Conservation (phyloP, 2,888 invertebrate species). For the Prenolepis imparis region DNA sequence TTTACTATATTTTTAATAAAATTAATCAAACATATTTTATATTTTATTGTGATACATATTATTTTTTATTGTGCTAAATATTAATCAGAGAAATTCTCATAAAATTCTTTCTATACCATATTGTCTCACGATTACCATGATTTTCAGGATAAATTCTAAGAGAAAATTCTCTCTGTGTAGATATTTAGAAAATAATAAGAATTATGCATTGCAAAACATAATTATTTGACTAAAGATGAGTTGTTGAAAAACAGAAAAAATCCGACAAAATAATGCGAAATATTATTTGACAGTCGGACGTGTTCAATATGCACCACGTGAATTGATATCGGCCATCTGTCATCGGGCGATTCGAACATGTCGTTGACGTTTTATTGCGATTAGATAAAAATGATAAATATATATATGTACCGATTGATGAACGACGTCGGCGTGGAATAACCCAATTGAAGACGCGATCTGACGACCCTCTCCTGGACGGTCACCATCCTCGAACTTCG, state of each 20-base stretch:
- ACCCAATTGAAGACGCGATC: conserved; percentile 84
- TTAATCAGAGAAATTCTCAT: too few relatives aligned
- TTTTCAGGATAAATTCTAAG: too few relatives aligned
- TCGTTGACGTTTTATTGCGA: neutral
- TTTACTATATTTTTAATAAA: too few relatives aligned
- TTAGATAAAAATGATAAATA: conserved; percentile 50
- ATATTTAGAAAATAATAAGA: neutral
- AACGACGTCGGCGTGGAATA: conserved; percentile 85
- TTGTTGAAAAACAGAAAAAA: neutral
- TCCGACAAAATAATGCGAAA: neutral
- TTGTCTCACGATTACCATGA: too few relatives aligned
- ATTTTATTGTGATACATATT: too few relatives aligned
- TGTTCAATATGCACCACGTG: neutral
- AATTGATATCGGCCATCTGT: neutral
- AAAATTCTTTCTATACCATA: too few relatives aligned
- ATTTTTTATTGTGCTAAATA: too few relatives aligned
- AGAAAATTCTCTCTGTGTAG: too few relatives aligned
- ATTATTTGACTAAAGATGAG: neutral
- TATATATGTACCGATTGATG: conserved; percentile 83
- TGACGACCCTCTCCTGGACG: conserved; percentile 85
- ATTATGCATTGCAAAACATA: neutral
- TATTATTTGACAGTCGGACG: neutral
- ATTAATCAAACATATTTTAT: too few relatives aligned
- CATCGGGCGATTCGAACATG: neutral
- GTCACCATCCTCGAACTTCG: conserved; percentile 83